Conservation (phyloP, 2,113 vertebrate species). For the Rousettus leschenaultii region DNA sequence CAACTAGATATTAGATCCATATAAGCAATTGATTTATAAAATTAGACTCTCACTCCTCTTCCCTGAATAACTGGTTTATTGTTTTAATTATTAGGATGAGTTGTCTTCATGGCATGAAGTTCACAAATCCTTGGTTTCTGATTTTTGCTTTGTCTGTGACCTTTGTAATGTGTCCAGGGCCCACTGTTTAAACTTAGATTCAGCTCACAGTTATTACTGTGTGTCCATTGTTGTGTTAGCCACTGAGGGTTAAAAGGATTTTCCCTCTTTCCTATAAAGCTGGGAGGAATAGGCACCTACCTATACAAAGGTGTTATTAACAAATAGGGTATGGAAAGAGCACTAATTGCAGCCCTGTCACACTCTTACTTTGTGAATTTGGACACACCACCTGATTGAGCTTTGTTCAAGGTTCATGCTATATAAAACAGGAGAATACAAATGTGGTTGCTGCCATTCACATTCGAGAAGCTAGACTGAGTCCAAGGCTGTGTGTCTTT, state of each 20-base stretch:
- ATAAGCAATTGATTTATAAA: neutral
- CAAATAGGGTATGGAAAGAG: neutral
- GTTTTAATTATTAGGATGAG: constrained; percentile 2
- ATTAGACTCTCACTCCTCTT: neutral
- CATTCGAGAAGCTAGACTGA: neutral
- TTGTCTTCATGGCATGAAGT: neutral
- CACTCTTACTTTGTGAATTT: neutral
- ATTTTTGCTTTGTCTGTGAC: neutral
- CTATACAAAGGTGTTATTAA: neutral
- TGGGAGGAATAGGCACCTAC: neutral
- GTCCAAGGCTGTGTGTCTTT: neutral
- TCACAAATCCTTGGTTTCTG: neutral
- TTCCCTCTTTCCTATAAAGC: neutral
- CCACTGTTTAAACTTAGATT: neutral
- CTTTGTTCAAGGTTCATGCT: neutral
- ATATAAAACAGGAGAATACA: neutral
- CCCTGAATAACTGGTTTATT: neutral
- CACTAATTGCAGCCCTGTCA: neutral
- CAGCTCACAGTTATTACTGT: neutral
- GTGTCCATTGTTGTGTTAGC: neutral
- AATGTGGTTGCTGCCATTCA: neutral
- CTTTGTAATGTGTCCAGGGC: neutral
- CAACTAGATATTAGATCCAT: neutral
- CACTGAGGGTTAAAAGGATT: neutral
- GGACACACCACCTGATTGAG: fast-evolving